These are phyloP conservation scores for Protonemura montana DNA, from an alignment of 2,888 invertebrate genomes.

Conservation along the genomic window DNA sequence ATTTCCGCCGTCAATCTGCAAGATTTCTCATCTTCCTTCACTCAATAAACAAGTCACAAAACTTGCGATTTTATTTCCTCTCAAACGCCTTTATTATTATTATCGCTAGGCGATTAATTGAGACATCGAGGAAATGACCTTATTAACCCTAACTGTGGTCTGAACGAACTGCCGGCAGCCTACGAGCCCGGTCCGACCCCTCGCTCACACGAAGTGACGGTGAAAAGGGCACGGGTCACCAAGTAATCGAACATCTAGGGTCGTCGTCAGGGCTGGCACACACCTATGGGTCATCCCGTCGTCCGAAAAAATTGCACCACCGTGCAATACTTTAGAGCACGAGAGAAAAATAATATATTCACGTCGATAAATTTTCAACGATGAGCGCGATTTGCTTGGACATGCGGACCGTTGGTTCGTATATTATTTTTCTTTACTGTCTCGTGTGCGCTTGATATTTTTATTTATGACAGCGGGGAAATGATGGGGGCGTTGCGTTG, in stretches of 20 bases:
- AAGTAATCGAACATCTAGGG: background rate
- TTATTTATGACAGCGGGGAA: background rate
- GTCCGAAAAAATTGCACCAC: background rate
- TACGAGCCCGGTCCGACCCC: background rate
- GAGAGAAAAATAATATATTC: background rate
- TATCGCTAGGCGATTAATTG: background rate
- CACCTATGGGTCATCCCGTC: background rate
- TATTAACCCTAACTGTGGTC: background rate
- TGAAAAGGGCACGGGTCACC: conserved; percentile 3
- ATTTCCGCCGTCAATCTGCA: background rate
- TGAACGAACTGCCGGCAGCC: background rate
- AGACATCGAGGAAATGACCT: background rate
- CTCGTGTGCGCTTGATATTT: background rate
- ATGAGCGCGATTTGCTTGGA: background rate
- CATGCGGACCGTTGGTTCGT: background rate
- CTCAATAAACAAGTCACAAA: background rate
- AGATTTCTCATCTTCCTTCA: background rate
- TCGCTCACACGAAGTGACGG: background rate
- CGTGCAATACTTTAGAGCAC: background rate
- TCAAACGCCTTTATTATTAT: background rate
- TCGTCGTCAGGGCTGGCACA: background rate
- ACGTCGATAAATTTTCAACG: background rate
- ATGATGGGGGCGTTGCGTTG: background rate
- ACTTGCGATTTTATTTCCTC: background rate
- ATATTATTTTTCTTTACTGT: background rate